Conservation (phyloP, 1,140 invertebrate species). For the Pomphorhynchus laevis region DNA sequence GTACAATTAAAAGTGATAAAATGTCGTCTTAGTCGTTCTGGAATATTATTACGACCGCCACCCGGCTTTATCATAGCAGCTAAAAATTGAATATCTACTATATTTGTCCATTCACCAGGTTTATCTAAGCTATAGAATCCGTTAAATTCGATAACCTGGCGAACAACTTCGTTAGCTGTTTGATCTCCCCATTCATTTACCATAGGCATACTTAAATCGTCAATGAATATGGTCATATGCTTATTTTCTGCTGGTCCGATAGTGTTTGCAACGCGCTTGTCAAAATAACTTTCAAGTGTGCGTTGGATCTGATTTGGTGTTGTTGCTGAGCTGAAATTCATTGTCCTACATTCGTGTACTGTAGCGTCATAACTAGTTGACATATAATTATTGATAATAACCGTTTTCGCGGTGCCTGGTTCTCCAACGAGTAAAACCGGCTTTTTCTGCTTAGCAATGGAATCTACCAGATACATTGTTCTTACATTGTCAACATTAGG, state of each 20-base stretch:
- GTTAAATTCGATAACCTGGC: conserved; percentile 75
- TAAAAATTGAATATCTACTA: conserved; percentile 51
- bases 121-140: conserved; percentile 86
- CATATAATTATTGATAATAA: conserved; percentile 78
- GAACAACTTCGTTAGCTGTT: conserved; percentile 67
- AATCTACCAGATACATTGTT: conserved; percentile 51
- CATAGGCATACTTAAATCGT: conserved; percentile 72
- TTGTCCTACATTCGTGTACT: conserved; percentile 41
- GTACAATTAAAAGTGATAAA: conserved; percentile 81
- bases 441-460: conserved; percentile 49
- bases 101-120: conserved; percentile 62
- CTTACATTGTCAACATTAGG: conserved; percentile 69
- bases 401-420: conserved; percentile 71
- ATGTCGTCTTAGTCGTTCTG: conserved; percentile 55
- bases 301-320: conserved; percentile 43
- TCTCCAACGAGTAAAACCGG: conserved; percentile 52
- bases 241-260: conserved; percentile 65
- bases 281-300: conserved; percentile 73
- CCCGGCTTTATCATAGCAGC: conserved; percentile 66
- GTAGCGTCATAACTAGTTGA: conserved; percentile 59
- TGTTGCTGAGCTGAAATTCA: conserved; percentile 80
- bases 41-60: conserved; percentile 71
- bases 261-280: conserved; percentile 66
- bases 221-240: conserved; percentile 69
- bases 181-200: conserved; percentile 79